Evolutionary conservation across 1,140 invertebrate species (phyloP).

Genomic region (Ericerus pela): DNA sequence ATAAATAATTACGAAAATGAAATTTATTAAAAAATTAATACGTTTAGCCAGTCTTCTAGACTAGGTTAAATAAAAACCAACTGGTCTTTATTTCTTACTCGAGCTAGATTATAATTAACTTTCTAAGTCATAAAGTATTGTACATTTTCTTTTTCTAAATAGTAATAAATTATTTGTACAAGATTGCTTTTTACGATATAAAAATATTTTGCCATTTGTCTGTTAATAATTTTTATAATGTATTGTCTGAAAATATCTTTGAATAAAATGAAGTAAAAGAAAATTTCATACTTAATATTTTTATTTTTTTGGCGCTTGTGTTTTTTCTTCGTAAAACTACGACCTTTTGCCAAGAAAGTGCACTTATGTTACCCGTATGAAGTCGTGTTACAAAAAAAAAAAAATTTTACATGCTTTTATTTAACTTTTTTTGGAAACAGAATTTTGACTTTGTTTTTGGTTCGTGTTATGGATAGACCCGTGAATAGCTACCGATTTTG

Average conservation of each 20-base stretch:
- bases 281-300: slow-evolving; percentile 3
- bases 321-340: no score
- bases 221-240: slow-evolving; percentile 12
- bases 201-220: slow-evolving; percentile 12
- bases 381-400: no score
- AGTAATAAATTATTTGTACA: slow-evolving; percentile 11
- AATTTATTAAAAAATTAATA: slow-evolving; percentile 6
- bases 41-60: slow-evolving; percentile 4
- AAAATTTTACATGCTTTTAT: no score
- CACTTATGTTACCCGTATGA: no score
- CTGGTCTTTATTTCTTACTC: slow-evolving; percentile 10
- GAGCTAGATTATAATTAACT: slow-evolving; percentile 12
- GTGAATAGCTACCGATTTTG: no score
- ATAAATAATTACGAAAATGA: slow-evolving; percentile 10
- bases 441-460: no score
- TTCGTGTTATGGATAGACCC: no score
- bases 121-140: slow-evolving; percentile 9
- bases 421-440: no score
- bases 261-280: slow-evolving; percentile 8
- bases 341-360: no score
- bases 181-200: slow-evolving; percentile 6
- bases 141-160: slow-evolving; percentile 12
- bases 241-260: slow-evolving; percentile 12
- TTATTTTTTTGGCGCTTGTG: no score
- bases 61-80: slow-evolving; percentile 7